Conservation (phyloP, 1,140 invertebrate genomes). For the Cotesia typhae region DNA sequence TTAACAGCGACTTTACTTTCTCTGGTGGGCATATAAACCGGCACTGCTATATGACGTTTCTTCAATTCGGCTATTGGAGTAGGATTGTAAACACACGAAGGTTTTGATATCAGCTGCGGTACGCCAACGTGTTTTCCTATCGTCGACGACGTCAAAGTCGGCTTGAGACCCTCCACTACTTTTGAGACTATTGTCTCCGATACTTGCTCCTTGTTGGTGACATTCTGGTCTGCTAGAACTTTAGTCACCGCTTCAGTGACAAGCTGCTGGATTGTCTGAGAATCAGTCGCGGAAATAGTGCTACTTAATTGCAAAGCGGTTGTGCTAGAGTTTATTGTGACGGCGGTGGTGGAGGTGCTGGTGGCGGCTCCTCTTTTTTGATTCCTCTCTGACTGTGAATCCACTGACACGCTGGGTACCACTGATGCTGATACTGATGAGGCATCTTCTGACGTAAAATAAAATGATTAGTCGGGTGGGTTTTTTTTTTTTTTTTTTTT, state of each 20-base stretch:
- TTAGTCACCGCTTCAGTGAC: slow-evolving; percentile 67
- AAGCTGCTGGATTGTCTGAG: slow-evolving; percentile 49
- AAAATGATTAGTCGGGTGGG: neutral
- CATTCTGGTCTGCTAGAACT: slow-evolving; percentile 59
- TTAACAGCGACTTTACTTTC: slow-evolving; percentile 60
- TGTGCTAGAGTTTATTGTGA: too few species aligned
- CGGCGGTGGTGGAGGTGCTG: neutral
- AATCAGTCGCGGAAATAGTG: neutral
- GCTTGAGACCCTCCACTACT: slow-evolving; percentile 61
- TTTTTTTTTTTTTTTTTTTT: neutral
- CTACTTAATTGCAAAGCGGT: too few species aligned
- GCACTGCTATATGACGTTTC: slow-evolving; percentile 64
- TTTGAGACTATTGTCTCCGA: slow-evolving; percentile 62
- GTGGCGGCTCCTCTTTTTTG: slow-evolving; percentile 34
- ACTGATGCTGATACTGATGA: slow-evolving; percentile 32
- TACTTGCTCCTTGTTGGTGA: slow-evolving; percentile 53
- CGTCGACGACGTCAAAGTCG: slow-evolving; percentile 46
- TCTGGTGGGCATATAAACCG: slow-evolving; percentile 59
- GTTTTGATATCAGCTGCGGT: slow-evolving; percentile 42
- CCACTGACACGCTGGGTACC: neutral
- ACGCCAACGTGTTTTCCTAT: slow-evolving; percentile 44
- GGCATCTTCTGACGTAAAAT: slow-evolving; percentile 42
- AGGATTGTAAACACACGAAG: slow-evolving; percentile 67
- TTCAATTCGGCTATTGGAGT: slow-evolving; percentile 71
- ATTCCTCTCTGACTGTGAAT: slow-evolving; percentile 37